These are phyloP conservation scores for Anoplopoma fimbria DNA, from an alignment of 2,113 vertebrate genomes.

Conservation along the genomic window DNA sequence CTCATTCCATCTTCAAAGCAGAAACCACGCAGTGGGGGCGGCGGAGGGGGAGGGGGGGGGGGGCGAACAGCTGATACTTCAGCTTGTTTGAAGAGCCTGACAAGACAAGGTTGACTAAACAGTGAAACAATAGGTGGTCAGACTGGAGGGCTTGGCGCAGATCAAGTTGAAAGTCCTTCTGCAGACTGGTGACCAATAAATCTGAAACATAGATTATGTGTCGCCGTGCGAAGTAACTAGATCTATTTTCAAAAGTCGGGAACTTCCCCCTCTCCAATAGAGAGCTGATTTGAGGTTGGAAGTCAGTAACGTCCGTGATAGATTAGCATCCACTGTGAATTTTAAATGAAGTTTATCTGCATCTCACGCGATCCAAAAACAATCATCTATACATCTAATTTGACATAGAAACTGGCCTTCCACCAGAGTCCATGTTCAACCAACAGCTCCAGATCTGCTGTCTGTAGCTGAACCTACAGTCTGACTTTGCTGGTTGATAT, in stretches of 20 bases:
- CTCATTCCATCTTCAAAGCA: slow-evolving; percentile 56
- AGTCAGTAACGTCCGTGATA: not conserved
- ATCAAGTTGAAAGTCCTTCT: slow-evolving; percentile 70
- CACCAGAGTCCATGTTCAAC: not conserved
- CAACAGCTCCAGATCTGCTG: not conserved
- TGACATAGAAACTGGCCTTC: not conserved
- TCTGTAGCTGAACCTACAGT: slow-evolving; percentile 11
- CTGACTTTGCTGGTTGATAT: not conserved
- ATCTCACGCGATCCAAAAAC: not conserved
- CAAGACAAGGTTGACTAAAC: slow-evolving; percentile 55
- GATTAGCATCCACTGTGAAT: not conserved
- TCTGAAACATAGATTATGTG: slow-evolving; percentile 43
- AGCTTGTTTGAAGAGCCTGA: slow-evolving; percentile 43
- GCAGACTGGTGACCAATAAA: slow-evolving; percentile 45
- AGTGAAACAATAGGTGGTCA: slow-evolving; percentile 70
- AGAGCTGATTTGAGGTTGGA: not conserved
- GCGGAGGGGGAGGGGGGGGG: not conserved
- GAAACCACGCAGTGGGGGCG: not conserved
- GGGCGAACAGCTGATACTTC: slow-evolving; percentile 68
- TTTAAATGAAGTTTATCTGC: not conserved
- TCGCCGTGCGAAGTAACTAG: slow-evolving; percentile 43
- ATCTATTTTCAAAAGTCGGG: slow-evolving; percentile 42
- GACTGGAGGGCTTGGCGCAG: slow-evolving; percentile 47
- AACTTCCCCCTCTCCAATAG: not conserved
- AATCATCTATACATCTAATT: not conserved